Percentiles rank a stretch among this genome's conserved stretches.
These are phyloP conservation scores for Cynopterus brachyotis DNA, from an alignment of 2,113 vertebrate species.

Conservation along the genomic window DNA sequence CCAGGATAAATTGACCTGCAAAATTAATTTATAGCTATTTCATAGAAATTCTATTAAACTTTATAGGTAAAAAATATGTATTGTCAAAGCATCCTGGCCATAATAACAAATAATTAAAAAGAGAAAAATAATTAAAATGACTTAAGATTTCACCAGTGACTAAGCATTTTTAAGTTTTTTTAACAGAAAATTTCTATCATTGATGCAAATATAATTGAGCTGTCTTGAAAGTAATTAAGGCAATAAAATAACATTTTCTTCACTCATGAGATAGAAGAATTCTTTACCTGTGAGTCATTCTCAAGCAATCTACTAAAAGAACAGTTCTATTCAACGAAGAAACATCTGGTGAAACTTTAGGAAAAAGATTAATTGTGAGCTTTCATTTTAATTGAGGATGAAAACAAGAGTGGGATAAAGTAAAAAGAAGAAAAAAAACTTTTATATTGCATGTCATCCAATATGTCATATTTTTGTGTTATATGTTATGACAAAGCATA, in stretches of 20 bases:
- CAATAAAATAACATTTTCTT: background rate
- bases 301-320: background rate
- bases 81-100: background rate
- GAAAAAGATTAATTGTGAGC: background rate
- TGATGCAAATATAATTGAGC: background rate
- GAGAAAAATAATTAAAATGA: background rate
- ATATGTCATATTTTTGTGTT: background rate
- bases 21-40: background rate
- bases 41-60: background rate
- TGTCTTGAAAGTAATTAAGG: background rate
- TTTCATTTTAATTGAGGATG: background rate
- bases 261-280: background rate
- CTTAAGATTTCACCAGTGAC: background rate
- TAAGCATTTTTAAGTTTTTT: background rate
- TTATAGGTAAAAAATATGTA: background rate
- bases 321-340: background rate
- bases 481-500: background rate
- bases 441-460: background rate
- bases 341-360: background rate
- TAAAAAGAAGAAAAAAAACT: background rate
- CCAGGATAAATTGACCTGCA: background rate
- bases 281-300: background rate
- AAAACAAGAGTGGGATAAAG: background rate
- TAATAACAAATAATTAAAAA: background rate
- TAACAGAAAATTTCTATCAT: background rate